Conservation (phyloP, 2,113 vertebrate species). For the Nestor notabilis region DNA sequence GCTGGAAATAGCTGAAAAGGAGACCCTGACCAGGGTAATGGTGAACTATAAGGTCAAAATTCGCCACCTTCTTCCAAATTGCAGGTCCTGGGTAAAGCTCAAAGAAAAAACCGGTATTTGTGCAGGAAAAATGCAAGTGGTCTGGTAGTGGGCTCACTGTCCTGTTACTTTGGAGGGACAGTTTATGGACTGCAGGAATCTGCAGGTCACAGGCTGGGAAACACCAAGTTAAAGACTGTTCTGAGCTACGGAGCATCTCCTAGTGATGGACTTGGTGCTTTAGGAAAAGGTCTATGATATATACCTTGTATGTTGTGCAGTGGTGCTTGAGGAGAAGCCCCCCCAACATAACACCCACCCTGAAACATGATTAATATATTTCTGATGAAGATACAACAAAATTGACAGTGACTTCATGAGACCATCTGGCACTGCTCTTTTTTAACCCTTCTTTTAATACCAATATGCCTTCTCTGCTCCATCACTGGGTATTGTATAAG, state of each 20-base stretch:
- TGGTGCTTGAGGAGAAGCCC: not conserved
- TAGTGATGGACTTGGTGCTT: not conserved
- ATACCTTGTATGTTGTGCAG: not conserved
- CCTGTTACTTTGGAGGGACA: not conserved
- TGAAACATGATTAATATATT: not conserved
- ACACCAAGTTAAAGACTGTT: not conserved
- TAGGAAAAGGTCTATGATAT: not conserved
- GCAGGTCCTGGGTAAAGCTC: not conserved
- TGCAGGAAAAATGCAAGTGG: not conserved
- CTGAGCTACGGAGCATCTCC: not conserved
- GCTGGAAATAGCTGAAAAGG: not conserved
- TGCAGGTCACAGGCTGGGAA: not conserved
- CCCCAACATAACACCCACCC: not conserved
- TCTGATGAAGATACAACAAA: not conserved
- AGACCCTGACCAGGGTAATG: not conserved
- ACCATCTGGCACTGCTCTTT: not conserved
- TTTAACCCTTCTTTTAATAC: not conserved
- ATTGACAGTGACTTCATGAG: not conserved
- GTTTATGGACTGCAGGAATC: not conserved
- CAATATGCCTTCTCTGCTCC: not conserved
- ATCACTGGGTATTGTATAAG: not conserved
- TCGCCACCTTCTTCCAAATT: not conserved
- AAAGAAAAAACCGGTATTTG: not conserved
- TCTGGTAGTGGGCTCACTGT: not conserved
- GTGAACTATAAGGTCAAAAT: not conserved